A percentile compares a stretch with the other conserved stretches of the same genome.
These are phyloP conservation scores for Tenodera sinensis DNA, from an alignment of 2,888 invertebrate species.

Conservation along the genomic window DNA sequence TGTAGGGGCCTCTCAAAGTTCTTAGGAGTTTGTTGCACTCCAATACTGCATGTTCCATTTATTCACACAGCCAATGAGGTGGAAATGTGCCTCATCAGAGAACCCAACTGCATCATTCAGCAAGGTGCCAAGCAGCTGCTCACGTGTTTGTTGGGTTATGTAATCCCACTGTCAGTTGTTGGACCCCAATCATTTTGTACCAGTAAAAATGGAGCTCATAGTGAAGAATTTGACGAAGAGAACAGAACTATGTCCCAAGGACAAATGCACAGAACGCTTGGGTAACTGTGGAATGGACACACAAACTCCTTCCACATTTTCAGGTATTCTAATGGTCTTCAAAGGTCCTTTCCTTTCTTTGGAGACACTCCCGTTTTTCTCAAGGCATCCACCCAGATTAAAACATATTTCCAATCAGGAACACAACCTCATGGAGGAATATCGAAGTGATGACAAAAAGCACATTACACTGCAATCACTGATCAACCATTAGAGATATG, in stretches of 20 bases:
- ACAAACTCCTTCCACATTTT: background rate
- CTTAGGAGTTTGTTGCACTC: constrained; percentile 11
- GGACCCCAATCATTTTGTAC: background rate
- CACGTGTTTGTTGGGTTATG: background rate
- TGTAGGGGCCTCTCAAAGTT: constrained; percentile 34
- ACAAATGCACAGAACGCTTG: background rate
- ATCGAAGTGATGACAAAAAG: too few species aligned
- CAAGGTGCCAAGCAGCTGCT: constrained; percentile 67
- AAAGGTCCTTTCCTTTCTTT: background rate
- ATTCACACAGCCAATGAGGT: background rate
- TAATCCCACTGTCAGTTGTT: background rate
- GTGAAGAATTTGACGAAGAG: constrained; percentile 38
- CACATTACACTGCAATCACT: too few species aligned
- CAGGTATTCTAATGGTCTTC: background rate
- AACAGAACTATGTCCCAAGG: constrained; percentile 40
- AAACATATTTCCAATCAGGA: too few species aligned
- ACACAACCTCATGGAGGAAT: too few species aligned
- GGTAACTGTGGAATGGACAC: background rate
- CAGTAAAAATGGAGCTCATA: background rate
- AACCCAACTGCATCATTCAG: constrained; percentile 67
- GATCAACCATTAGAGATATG: too few species aligned
- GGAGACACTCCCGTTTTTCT: too few species aligned
- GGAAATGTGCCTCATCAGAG: constrained; percentile 57
- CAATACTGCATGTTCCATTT: constrained; percentile 44
- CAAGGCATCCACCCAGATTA: too few species aligned